Base-by-base conservation (phyloP, 1,140 invertebrate genomes). In the Pantala flavescens region DNA sequence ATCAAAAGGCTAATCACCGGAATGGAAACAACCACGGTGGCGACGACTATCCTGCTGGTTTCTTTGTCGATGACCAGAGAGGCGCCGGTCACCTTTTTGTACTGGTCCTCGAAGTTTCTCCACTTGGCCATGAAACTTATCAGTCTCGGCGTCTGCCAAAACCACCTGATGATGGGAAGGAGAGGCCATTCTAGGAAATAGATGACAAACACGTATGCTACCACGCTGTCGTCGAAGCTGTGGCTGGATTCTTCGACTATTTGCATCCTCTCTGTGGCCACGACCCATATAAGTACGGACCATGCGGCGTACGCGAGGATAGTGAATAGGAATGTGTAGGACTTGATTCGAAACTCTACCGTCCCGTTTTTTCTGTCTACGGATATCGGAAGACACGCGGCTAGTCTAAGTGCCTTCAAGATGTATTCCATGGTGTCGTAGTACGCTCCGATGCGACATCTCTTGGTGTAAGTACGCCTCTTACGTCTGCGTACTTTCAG, bases 171-270 rank as follows among this genome's bases (percentile, higher is more conserved):
- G 49, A 63, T 7, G 12, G 49, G 49, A 16, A 63, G 49, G 5
- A 63, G 14, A 5, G 49, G 49, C 49, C 49, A 63, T 63, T 63
- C 49, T 1, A 16, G 16, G 49, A 63, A 63, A 21, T 63, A 63
- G 12, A 63, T 63, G n/a, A 63, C n/a, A 12, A 19, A 63, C 14
- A 63, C 49, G 49, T 63, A 63, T 7, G 49, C 49, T 12, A 63
- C 49, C n/a, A 63, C 49, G 12, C 49, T 63, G 49, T 63, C 49
- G 49, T 63, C 49, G 49, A 63, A 63, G n/a, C 49, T 63, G 49
- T 63, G 49, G n/a, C 49, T 63, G 14, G 49, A 63, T 1, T 63
- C 49, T 5, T 19, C 49, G 49, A 63, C 2, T 16, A 63, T 63
- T 5, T 63, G 16, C 16, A 63, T 3, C n/a, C 49, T 63, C n/a